Percentiles rank a stretch among this genome's conserved stretches.
These are phyloP conservation scores for Toxostoma redivivum DNA, from an alignment of 2,113 vertebrate species.

Conservation along the genomic window DNA sequence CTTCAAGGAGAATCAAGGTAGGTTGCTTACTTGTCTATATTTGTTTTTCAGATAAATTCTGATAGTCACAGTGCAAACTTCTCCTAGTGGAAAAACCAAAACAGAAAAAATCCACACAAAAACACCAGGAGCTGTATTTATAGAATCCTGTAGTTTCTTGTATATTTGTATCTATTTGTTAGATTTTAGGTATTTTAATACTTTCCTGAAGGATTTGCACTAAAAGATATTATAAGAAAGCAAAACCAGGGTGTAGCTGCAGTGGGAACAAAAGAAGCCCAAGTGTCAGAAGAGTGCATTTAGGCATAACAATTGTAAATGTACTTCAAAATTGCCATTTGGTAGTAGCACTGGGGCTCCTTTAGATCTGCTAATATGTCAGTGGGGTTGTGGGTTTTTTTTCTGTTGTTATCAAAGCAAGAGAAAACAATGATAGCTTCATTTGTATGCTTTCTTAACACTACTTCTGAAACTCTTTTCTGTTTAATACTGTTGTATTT, in stretches of 20 bases:
- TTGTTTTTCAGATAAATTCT: neutral
- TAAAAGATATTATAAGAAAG: neutral
- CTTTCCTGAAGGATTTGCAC: neutral
- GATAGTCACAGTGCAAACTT: neutral
- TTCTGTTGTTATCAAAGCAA: neutral
- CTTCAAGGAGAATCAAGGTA: conserved; percentile 75
- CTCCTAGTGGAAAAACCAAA: neutral
- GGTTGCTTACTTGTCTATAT: neutral
- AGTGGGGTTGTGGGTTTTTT: neutral
- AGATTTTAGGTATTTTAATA: neutral
- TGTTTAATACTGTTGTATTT: neutral
- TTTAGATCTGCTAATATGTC: neutral
- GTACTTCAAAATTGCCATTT: neutral
- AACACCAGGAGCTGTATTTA: neutral
- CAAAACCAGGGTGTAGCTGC: neutral
- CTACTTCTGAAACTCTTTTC: neutral
- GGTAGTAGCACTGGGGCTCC: neutral
- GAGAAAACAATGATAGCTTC: neutral
- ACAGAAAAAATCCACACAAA: rapidly evolving
- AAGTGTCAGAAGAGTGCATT: neutral
- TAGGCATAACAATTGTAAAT: neutral
- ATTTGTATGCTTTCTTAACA: neutral
- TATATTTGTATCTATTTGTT: neutral
- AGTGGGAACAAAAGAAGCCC: neutral
- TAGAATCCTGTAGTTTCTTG: neutral